Base-by-base conservation (phyloP, 2,113 vertebrate species). In the Promerops cafer region DNA sequence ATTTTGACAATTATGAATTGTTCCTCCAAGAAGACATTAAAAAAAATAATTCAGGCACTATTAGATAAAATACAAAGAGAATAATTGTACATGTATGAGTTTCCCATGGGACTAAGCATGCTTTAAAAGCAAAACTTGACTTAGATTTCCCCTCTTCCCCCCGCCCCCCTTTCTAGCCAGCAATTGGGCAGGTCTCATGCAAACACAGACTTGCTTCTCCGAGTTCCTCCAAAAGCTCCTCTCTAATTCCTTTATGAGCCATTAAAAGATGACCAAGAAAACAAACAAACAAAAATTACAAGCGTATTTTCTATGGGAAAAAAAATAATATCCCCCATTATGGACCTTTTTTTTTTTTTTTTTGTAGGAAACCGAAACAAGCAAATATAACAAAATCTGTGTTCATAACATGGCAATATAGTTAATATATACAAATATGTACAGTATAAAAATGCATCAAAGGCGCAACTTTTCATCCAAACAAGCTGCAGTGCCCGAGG, bases 1-100 rank as follows among this genome's bases (percentile, higher is more conserved):
- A 98, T 97, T 98, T 97, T 98, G 98, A 98, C 98, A 98, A 97
- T 97, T 98, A 98, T 95, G 97, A 97, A 98, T 98, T 97, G 97
- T 98, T 98, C 97, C 96, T 97, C 94, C 93, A 97, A 97, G 97
- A 98, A 97, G 95, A 97, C 94, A 89, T 97, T 95, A 79, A 97
- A 97, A 97, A 97, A 97, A 96, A 93, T n/a, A 74, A 97, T 71
- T 95, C 97, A 98, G 98, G 98, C 98, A 98, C 98, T 97, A 97
- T 97, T 97, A 97, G 98, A 98, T 98, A 98, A 97, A 98, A 97
- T 96, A 98, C 97, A 97, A 96, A 98, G 97, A 96, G 95, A 90
- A 92, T 96, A 93, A 97, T 96, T 96, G 97, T 97, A 98, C 96
- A 64, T 92, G 97, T 97, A 85, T 96, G 97, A 81, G 88, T 94